These are phyloP conservation scores for Arge pagana DNA, from an alignment of 2,888 invertebrate species.

Conservation along the genomic window DNA sequence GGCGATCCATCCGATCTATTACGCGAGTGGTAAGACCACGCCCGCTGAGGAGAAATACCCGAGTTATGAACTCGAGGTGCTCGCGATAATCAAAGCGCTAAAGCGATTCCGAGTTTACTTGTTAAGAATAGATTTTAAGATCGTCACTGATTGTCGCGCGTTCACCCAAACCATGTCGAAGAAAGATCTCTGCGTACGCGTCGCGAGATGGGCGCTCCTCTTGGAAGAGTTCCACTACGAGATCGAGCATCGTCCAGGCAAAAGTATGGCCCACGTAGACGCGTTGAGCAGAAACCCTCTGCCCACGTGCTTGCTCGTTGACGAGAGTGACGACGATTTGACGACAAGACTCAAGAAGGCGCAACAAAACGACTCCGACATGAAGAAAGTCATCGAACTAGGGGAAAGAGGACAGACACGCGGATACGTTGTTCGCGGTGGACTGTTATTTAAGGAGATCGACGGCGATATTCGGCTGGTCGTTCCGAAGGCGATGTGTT, in stretches of 20 bases:
- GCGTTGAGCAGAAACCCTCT: slow-evolving; percentile 35
- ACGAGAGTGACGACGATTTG: slow-evolving; percentile 22
- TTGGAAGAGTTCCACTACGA: slow-evolving; percentile 34
- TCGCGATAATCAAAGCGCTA: slow-evolving; percentile 33
- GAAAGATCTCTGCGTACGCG: slow-evolving; percentile 30
- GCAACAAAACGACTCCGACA: slow-evolving; percentile 20
- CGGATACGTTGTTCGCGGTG: slow-evolving; percentile 13
- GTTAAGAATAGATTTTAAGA: slow-evolving; percentile 31
- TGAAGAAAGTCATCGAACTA: slow-evolving; percentile 12
- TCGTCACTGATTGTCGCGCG: slow-evolving; percentile 36
- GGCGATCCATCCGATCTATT: slow-evolving; percentile 32
- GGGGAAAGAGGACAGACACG: slow-evolving; percentile 11
- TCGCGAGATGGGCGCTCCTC: slow-evolving; percentile 34
- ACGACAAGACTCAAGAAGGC: slow-evolving; percentile 20
- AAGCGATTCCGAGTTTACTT: slow-evolving; percentile 36
- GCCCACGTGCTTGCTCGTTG: slow-evolving; percentile 18
- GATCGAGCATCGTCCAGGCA: slow-evolving; percentile 34
- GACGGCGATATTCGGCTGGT: slow-evolving; percentile 25
- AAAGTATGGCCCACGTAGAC: slow-evolving; percentile 35
- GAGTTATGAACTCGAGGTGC: slow-evolving; percentile 35
- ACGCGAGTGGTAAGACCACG: slow-evolving; percentile 34
- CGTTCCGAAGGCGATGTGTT: slow-evolving; percentile 26
- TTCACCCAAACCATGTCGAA: slow-evolving; percentile 33
- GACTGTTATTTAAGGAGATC: slow-evolving; percentile 20
- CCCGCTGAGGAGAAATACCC: slow-evolving; percentile 33